Percentiles rank a stretch among this genome's conserved stretches.
Conservation (phyloP, 2,113 vertebrate species). For the Opisthocomus hoazin region DNA sequence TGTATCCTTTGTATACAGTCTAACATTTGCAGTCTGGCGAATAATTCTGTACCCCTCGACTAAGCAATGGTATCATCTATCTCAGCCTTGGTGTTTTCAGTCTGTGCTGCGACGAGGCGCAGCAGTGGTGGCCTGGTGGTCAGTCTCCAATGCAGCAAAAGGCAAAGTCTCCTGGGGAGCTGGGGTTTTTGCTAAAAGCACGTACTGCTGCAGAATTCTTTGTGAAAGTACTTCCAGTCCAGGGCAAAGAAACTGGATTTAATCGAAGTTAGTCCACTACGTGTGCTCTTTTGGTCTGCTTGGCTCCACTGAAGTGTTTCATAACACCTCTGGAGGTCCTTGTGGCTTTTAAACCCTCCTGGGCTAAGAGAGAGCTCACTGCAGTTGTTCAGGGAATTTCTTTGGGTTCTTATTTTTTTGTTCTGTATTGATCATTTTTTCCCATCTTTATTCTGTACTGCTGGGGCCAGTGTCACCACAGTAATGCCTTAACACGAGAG, state of each 20-base stretch:
- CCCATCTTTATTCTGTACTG: no score
- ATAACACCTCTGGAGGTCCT: background rate
- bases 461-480: background rate
- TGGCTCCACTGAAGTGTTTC: background rate
- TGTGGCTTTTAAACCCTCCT: background rate
- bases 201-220: background rate
- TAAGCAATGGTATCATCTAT: background rate
- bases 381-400: background rate
- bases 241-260: background rate
- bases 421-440: background rate
- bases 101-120: background rate
- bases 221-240: background rate
- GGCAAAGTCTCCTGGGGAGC: background rate
- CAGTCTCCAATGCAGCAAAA: background rate
- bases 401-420: background rate
- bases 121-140: background rate
- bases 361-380: background rate
- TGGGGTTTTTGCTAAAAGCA: background rate
- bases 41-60: background rate
- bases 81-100: background rate
- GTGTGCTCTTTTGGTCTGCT: background rate
- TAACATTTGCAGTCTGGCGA: background rate
- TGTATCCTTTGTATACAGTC: background rate
- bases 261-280: background rate
- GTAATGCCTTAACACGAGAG: background rate